A percentile compares a stretch with the other conserved stretches of the same genome.
Conservation (phyloP, 2,113 vertebrate genomes). For the Gavialis gangeticus region DNA sequence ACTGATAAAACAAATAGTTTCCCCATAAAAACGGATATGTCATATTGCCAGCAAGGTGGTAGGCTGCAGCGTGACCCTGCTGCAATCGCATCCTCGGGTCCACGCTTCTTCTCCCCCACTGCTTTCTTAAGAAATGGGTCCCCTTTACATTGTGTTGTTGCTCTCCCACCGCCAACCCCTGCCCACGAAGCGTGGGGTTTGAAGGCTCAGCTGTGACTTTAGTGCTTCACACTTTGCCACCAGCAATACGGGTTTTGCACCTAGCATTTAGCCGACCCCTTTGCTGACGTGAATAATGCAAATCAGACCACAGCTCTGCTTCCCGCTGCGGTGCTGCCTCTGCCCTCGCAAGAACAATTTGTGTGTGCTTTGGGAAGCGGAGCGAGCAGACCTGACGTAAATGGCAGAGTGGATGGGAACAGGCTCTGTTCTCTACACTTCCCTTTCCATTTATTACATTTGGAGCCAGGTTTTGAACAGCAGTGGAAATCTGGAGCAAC, state of each 20-base stretch:
- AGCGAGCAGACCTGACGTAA: fast-evolving
- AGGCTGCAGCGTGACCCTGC: neutral
- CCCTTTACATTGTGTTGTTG: neutral
- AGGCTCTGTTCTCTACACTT: neutral
- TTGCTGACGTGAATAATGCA: neutral
- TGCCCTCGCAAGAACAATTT: neutral
- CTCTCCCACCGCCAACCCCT: neutral
- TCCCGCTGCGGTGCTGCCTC: fast-evolving
- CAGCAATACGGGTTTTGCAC: neutral
- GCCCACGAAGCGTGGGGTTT: neutral
- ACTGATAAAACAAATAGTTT: neutral
- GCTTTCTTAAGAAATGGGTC: neutral
- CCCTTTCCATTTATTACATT: neutral
- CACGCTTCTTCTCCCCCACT: neutral
- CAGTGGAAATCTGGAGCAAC: neutral
- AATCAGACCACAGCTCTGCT: neutral
- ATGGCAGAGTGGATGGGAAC: neutral
- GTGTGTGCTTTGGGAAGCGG: neutral
- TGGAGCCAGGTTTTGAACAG: neutral
- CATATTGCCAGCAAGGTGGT: neutral
- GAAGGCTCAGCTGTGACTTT: neutral
- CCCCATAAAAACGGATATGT: neutral
- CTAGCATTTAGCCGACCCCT: neutral
- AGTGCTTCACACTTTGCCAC: neutral
- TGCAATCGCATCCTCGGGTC: neutral